Base-by-base conservation (phyloP, 2,113 vertebrate genomes). In the zebrafish (Danio rerio) region DNA sequence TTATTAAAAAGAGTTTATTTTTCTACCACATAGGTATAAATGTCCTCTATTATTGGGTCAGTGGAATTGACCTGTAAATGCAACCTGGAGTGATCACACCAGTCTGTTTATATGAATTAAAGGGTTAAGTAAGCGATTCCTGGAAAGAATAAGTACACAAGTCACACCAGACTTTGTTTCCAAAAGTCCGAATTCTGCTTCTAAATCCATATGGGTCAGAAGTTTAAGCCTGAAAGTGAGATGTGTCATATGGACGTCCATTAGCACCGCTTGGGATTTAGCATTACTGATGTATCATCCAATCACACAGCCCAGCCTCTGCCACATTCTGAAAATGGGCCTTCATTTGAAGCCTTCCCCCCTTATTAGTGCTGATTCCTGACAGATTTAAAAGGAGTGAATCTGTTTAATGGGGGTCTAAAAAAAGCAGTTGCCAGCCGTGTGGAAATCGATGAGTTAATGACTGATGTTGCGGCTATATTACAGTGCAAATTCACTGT, bases 351-450 rank as follows among this genome's bases (percentile, higher is more conserved):
- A 66, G 20, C 10, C 77, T 79, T 79, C 77, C 76, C 75, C 40
- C 77, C 77, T 79, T 79, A 79, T 79, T 79, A 79, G 62, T 18
- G 62, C 77, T 55, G 77, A 79, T 68, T 79, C 62, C 77, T 79
- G 77, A 66, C 61, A 66, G 62, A 66, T 79, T 79, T 79, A 79
- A 79, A 79, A 79, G 49, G 49, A 79, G 77, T 20, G 62, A 79
- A 79, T 79, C 77, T 66, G 77, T 79, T 79, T 79, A 79, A 79
- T 79, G 62, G 77, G 61, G 2, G 9, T 53, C 62, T 55, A 66
- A 66, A 79, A 78, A 66, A 79, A 43, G 73, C 81, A 47, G 20
- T 50, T 77, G 72, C 63, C 74, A 71, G 5, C 47, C 9, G 0
- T 71, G 74, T 83, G 65, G 65, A 75, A 83, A 78, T 77, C 55